Percentiles rank a stretch among this genome's conserved stretches.
These are phyloP conservation scores for Priapulus caudatus DNA, from an alignment of 2,888 invertebrate genomes.

Conservation along the genomic window DNA sequence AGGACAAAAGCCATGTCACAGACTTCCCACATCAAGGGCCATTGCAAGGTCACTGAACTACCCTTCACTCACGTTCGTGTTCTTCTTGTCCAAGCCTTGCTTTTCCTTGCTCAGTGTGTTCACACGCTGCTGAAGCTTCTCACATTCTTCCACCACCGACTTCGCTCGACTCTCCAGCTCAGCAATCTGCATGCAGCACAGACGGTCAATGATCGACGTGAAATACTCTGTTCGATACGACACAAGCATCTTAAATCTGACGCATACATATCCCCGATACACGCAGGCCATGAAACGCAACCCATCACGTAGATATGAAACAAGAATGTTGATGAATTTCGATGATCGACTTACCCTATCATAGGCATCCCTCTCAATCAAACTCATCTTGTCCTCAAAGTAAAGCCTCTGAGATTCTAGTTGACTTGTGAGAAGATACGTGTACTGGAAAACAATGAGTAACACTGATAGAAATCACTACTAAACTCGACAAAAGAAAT, in stretches of 20 bases:
- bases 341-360: too few relatives aligned
- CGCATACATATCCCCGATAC: too few relatives aligned
- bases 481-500: too few relatives aligned
- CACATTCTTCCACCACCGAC: conserved; percentile 44
- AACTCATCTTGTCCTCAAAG: conserved; percentile 65
- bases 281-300: too few relatives aligned
- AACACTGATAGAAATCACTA: too few relatives aligned
- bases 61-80: conserved; percentile 28
- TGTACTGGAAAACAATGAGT: conserved; percentile 53
- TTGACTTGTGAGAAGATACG: conserved; percentile 86
- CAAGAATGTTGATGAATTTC: too few relatives aligned
- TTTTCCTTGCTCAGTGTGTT: conserved; percentile 51
- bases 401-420: conserved; percentile 82
- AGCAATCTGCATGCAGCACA: conserved; percentile 33
- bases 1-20: too few relatives aligned
- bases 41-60: too few relatives aligned
- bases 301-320: too few relatives aligned
- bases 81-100: conserved; percentile 54
- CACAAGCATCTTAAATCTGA: conserved; percentile 31
- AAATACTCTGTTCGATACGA: conserved; percentile 17
- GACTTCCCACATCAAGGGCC: too few relatives aligned
- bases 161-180: conserved; percentile 46
- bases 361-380: conserved; percentile 36
- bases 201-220: conserved; percentile 26
- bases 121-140: conserved; percentile 20